These are phyloP conservation scores for Apus apus DNA, from an alignment of 2,113 vertebrate species.

Conservation along the genomic window DNA sequence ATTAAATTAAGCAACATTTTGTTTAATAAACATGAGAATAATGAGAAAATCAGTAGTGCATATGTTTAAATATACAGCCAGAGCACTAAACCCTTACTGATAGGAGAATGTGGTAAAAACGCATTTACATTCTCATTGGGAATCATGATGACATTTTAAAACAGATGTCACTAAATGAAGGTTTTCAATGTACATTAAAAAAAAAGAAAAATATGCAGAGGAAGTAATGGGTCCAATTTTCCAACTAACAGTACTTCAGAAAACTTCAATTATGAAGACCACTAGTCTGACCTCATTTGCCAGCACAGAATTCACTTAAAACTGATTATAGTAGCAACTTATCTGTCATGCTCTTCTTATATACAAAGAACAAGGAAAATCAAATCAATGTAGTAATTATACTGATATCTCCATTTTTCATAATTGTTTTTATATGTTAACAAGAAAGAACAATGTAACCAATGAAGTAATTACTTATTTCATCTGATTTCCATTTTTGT, in stretches of 20 bases:
- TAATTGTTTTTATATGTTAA: conserved; percentile 30
- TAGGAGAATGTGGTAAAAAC: neutral
- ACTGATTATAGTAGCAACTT: conserved; percentile 30
- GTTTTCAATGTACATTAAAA: neutral
- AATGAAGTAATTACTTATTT: conserved; percentile 16
- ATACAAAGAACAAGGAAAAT: conserved; percentile 30
- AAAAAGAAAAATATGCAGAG: neutral
- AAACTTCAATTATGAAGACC: conserved; percentile 31
- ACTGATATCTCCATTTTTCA: conserved; percentile 19
- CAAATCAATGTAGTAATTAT: neutral
- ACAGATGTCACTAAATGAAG: neutral
- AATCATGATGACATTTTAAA: neutral
- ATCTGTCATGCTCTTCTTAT: conserved; percentile 30
- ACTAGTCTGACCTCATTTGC: conserved; percentile 52
- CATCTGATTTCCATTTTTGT: neutral
- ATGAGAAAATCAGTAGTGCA: neutral
- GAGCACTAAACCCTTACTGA: fast-evolving
- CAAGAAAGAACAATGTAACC: conserved; percentile 7
- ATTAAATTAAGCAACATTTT: neutral
- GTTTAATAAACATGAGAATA: neutral
- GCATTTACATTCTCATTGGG: neutral
- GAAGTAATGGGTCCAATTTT: neutral
- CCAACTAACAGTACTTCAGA: neutral
- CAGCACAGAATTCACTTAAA: conserved; percentile 13
- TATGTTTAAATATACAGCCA: neutral